Base-by-base conservation (phyloP, 2,113 vertebrate species). In the Rhagologus leucostigma region DNA sequence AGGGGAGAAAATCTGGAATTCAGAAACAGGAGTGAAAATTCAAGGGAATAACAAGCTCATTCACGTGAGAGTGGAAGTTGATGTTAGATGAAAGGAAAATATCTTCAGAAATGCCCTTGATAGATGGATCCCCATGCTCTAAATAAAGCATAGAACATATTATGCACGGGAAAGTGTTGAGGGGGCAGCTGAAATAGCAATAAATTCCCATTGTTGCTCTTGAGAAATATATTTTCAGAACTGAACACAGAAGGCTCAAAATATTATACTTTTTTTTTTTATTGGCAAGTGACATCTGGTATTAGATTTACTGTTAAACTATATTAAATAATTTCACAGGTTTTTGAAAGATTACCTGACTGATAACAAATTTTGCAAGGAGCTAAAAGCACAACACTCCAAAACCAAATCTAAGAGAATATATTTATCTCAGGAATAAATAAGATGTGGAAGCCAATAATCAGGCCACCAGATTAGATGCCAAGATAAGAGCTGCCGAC, bases 201-300 rank as follows among this genome's bases (percentile, higher is more conserved):
- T 74, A 78, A 56, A 86, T 49, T 92, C 62, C 49, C 53, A 49
- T 30, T n/a, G 44, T 24, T 84, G 35, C 33, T 94, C 50, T 52
- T 50, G 29, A 93, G 63, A 90, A 92, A 96, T 65, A 7, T 46
- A 71, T 89, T 92, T 93, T 77, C 82, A 68, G 57, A 90, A 93
- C 13, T 37, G 41, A 86, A 87, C 11, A 60, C 17, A 87, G 65
- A 92, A 82, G 55, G 53, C 14, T 93, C 27, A 92, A 90, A 89
- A 65, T 59, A 35, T 33, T 92, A 68, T 33, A 85, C 4, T 42
- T 42, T 39, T 9, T 88, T 88, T 91, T 84, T 55, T 26, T 55
- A 78, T 39, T 64, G 55, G 27, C 52, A 94, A 91, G 68, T 57
- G 65, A 47, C 59, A 93, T 8, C 41, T 37, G 19, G 10, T 68